Base-by-base conservation (phyloP, 1,140 invertebrate species). In the Nixonia krombeini region DNA sequence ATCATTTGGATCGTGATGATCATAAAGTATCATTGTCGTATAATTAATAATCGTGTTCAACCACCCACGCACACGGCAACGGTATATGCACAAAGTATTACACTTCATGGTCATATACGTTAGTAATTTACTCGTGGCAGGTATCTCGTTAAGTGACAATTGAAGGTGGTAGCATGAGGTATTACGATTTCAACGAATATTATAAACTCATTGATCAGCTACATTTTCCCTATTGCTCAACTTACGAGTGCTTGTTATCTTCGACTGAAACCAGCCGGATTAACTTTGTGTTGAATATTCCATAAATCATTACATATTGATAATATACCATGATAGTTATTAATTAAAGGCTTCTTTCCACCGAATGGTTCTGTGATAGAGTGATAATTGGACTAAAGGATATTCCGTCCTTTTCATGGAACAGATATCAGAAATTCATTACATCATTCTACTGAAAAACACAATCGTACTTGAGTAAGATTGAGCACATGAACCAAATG, bases 121-220 rank as follows among this genome's bases (percentile, higher is more conserved):
- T 71, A 72, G 80, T 75, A 79, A 81, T 82, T 80, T 77, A 78
- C 78, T 76, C 68, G 62, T 53, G 78, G 76, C 75, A 75, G 70
- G 75, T 75, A 77, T 72, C 76, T 83, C 80, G 82, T 84, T 84
- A 83, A 84, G 66, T 81, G 80, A 83, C 81, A 83, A 83, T 83
- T 74, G 72, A 72, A 80, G 70, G 75, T 73, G 76, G 71, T 71
- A 72, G 59, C 53, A 72, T 78, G 76, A 81, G 80, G 73, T 79
- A 80, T 63, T 64, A 58, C 55, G 12, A 65, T 69, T 75, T 63
- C 58, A 61, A 59, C 56, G 64, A 67, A 70, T 67, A 50, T 70
- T 70, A 72, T 71, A 69, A 70, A 70, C 59, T 49, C 71, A 57
- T 59, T 69, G 47, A 63, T 35, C 49, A 49, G 38, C 50, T 38